Conservation (phyloP, 2,113 vertebrate genomes). For the Nicator chloris region DNA sequence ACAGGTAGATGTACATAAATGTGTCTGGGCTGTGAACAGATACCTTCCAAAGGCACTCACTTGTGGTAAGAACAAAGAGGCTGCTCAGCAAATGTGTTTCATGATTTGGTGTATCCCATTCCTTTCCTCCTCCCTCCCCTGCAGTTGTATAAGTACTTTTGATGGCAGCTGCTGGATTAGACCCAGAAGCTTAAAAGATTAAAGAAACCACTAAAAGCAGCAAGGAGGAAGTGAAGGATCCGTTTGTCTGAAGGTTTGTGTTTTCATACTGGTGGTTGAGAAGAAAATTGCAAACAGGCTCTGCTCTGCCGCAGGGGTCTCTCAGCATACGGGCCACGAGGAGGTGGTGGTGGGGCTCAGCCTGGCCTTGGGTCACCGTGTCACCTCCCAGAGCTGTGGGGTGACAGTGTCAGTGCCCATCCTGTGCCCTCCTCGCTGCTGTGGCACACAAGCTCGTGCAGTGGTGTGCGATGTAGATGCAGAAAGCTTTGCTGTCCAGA, state of each 20-base stretch:
- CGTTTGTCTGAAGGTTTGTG: conserved; percentile 68
- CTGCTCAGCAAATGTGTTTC: neutral
- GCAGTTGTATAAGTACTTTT: conserved; percentile 70
- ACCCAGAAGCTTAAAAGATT: conserved; percentile 83
- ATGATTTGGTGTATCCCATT: conserved; percentile 25
- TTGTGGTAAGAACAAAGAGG: conserved; percentile 3
- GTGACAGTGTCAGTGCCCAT: neutral
- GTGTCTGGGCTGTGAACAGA: neutral
- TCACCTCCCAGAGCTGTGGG: neutral
- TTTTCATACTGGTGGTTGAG: conserved; percentile 64
- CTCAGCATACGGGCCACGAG: neutral
- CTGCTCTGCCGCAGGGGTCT: conserved; percentile 32
- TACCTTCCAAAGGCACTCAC: neutral
- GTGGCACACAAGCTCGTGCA: fast-evolving
- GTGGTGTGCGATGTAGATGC: fast-evolving
- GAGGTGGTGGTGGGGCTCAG: neutral
- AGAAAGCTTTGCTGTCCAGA: neutral
- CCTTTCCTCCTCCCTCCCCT: conserved; percentile 24
- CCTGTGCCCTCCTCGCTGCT: neutral
- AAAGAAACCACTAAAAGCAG: conserved; percentile 78
- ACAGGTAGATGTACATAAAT: neutral
- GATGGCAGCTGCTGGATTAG: conserved; percentile 74
- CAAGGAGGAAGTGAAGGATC: conserved; percentile 71
- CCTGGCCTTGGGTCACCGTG: neutral
- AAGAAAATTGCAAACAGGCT: conserved; percentile 76